Evolutionary conservation across 2,797 vertebrate genomes (phyloP), one percentile per base, ranked within the genome.

Genomic region (Diplodus sargus): DNA sequence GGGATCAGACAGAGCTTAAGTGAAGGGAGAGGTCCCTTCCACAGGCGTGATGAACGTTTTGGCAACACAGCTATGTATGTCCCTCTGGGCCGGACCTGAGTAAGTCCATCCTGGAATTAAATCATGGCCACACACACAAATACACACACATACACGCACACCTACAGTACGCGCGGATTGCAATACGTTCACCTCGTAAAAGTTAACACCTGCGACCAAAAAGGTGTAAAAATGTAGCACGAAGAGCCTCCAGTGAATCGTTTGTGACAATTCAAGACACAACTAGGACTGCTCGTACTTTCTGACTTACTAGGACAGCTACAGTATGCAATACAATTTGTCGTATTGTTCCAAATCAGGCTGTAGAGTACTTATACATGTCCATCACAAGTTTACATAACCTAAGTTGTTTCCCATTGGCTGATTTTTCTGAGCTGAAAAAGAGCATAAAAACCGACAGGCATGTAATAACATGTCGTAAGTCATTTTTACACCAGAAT

Each of bases 1-100:
- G 81, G 85, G 82, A 85, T 85, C 74, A 84, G 74, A 86, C 59
- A 42, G 48, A 61, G 85, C 78, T 86, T 79, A 84, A 89, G 87
- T 71, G 74, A 77, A 90, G 90, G 91, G 90, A 87, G 89, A 81
- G 89, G 88, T 88, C 82, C 82, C 75, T 85, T 92, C 86, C 84
- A 85, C 73, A 83, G 49, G 71, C 83, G 82, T 88, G 85, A 94
- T 88, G 85, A 94, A 91, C 71, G 62, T 83, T 91, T 83, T 93
- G 91, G 93, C 89, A 90, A 66, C 71, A 18, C 12, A 34, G 67
- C 74, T 23, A 56, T 65, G 65, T 30, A 23, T 23, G 30, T 61
- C 83, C 76, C 76, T 89, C 34, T 0, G 70, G 82, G 85, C 43
- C 23, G 10, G 78, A 77, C 42, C 52, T 49, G 28, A 86, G 73